Evolutionary conservation across 64 coral and sea anemone genomes (phyloP), one percentile per base, ranked within the genome.

Genomic region (Orbicella faveolata): DNA sequence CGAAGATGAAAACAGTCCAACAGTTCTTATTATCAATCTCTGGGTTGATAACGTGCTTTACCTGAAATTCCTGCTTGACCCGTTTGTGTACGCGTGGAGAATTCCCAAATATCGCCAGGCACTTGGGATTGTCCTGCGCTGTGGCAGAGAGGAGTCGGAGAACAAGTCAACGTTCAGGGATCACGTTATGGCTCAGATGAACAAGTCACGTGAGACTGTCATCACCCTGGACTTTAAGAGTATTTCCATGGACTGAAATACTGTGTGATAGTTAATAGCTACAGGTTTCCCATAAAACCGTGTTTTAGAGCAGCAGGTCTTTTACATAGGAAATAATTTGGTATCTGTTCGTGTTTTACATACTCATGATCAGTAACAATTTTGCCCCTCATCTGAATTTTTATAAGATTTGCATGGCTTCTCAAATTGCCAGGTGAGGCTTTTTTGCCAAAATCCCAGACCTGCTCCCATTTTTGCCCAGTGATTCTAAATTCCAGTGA

Each of bases 1-100:
- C 19, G 33, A 25, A 26, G 19, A 61, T 6, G 54, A 69, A 6
- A 6, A 75, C 34, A 39, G 34, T 59, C 39, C 51, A 10, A 73
- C 23, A 83, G 53, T 54, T 34, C 23, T 59, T 4, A 84, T 67
- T 65, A 19, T 84, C 18, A 55, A 76, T 84, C 69, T 91, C 14
- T 35, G 83, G 48, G 44, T 76, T 35, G 80, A 84, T 63, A 91
- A 91, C 61, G 35, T 84, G 1, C 52, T 84, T 21, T 82, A 75
- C 33, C 20, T 91, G 35, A 91, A 91, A 65, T 76, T 84, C 36
- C 67, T 91, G 34, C 10, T 91, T 5, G 79, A 91, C 26, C 89
- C 89, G 16, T 91, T 89, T 34, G 39, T 91, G 9, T 91, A 91
- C 34, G 89, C 89, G 55, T 91, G 89, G 89, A 79, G 89, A 19